phyloP scores from a whole-genome alignment of 2,113 vertebrate species.

The Etheostoma spectabile region DNA sequence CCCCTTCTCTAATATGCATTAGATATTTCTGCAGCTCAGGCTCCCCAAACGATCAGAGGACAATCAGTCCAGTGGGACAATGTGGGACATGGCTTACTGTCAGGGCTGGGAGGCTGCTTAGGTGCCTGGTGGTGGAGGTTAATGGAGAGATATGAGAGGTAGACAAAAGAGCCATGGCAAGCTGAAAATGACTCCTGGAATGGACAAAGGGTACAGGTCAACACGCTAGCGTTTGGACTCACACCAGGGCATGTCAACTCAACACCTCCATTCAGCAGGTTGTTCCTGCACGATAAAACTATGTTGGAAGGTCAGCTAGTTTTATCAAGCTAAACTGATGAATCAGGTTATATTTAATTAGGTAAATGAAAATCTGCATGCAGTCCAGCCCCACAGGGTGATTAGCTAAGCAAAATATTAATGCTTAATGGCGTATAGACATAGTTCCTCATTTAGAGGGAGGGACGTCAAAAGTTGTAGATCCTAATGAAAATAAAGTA shows the following conservation, averaged over 20 bases:
- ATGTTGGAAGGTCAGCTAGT: constrained; percentile 62
- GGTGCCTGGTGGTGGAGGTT: constrained; percentile 48
- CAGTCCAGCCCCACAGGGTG: constrained; percentile 47
- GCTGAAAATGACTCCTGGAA: constrained; percentile 71
- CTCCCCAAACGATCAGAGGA: constrained; percentile 3
- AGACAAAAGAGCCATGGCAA: constrained; percentile 58
- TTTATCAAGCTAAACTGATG: constrained; percentile 63
- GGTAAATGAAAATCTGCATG: constrained; percentile 71
- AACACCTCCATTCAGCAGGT: constrained; percentile 74
- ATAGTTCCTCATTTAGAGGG: constrained; percentile 2
- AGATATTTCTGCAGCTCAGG: constrained; percentile 34
- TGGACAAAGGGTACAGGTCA: constrained; percentile 69
- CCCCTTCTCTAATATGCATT: constrained; percentile 19
- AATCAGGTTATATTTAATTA: constrained; percentile 77
- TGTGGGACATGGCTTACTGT: constrained; percentile 26
- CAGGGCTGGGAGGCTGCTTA: not conserved
- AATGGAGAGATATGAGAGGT: constrained; percentile 70
- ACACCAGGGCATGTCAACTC: constrained; percentile 64
- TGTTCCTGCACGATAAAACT: constrained; percentile 62
- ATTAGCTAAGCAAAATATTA: constrained; percentile 70
- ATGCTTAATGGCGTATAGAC: constrained; percentile 21
- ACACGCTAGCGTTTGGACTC: constrained; percentile 67
- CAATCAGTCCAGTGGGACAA: constrained; percentile 6
- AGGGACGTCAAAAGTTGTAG: constrained; percentile 2
- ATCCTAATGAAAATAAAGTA: constrained; percentile 3